Evolutionary conservation across 1,140 invertebrate genomes (phyloP), one percentile per base, ranked within the genome.

Genomic region (Micrasema minimum): DNA sequence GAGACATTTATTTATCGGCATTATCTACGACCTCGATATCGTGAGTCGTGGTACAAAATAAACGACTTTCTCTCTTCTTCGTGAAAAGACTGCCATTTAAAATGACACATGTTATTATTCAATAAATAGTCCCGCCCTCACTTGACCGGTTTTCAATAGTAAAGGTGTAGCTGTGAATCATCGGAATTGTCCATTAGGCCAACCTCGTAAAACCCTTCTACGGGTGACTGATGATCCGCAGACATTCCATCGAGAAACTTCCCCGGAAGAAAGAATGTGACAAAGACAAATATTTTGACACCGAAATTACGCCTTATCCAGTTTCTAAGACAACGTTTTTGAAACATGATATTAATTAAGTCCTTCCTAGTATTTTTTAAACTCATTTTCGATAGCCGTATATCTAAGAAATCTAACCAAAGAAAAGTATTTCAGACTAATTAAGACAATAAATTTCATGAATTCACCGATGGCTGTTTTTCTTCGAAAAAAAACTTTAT

Each of bases 111-210:
- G 65, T 67, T 55, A 67, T 67, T 67, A 55, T 67, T 67, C 65
- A 55, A 67, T 67, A 67, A 67, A 67, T 67, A 67, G 65, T 67
- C 50, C 14, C 41, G 41, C 59, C 59, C 9, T 64, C 16, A 26
- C 59, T 18, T 23, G 59, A 41, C 18, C 59, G 41, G 26, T 26
- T 26, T 64, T 46, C 59, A 23, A n/a, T 45, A 23, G 20, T 9
- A 10, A 64, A 64, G 59, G 59, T 64, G 59, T 45, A 43, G 59
- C 59, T 35, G 38, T 67, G 65, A 67, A 67, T 67, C 65, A 67
- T 67, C 38, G 18, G 50, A 67, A 67, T 67, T 67, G 65, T 67
- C 65, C 65, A 67, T 67, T 67, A 67, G 65, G 48, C 50, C 50
- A 23, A 55, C 48, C 50, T 50, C 65, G 48, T 55, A 67, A 66